phyloP scores from a whole-genome alignment of 1,140 invertebrate genomes.

The Hycleus phaleratus region DNA sequence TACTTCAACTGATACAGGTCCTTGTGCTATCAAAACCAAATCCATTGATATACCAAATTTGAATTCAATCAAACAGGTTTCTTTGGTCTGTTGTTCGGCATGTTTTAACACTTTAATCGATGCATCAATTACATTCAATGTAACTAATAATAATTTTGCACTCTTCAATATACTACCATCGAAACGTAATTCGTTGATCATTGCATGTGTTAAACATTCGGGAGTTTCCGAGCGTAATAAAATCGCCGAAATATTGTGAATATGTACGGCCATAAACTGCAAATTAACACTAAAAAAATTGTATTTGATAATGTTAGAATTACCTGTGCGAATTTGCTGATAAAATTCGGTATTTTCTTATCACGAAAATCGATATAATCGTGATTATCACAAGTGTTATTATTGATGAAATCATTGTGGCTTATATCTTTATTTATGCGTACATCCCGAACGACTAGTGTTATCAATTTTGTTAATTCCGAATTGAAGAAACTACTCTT shows the following conservation, averaged over 20 bases:
- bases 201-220: slow-evolving; percentile 68
- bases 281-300: slow-evolving; percentile 8
- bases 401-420: slow-evolving; percentile 41
- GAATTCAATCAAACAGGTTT: slow-evolving; percentile 59
- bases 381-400: slow-evolving; percentile 28
- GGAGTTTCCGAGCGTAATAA: slow-evolving; percentile 54
- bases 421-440: slow-evolving; percentile 73
- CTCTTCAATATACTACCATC: slow-evolving; percentile 68
- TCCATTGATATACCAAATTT: slow-evolving; percentile 66
- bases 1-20: slow-evolving; percentile 70
- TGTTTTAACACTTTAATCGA: slow-evolving; percentile 45
- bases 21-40: slow-evolving; percentile 64
- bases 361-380: slow-evolving; percentile 59
- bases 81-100: slow-evolving; percentile 35
- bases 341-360: slow-evolving; percentile 65
- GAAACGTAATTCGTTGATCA: slow-evolving; percentile 65
- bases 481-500: slow-evolving; percentile 85
- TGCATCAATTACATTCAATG: slow-evolving; percentile 53
- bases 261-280: slow-evolving; percentile 75
- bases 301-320: neutral
- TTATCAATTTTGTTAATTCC: slow-evolving; percentile 79
- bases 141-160: slow-evolving; percentile 65
- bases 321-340: slow-evolving; percentile 77
- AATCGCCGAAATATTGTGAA: slow-evolving; percentile 72
- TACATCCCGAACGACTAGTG: slow-evolving; percentile 74